Percentiles rank a stretch among this genome's conserved stretches.
phyloP scores from a whole-genome alignment of 2,113 vertebrate species.

The Ctenodactylus gundi region DNA sequence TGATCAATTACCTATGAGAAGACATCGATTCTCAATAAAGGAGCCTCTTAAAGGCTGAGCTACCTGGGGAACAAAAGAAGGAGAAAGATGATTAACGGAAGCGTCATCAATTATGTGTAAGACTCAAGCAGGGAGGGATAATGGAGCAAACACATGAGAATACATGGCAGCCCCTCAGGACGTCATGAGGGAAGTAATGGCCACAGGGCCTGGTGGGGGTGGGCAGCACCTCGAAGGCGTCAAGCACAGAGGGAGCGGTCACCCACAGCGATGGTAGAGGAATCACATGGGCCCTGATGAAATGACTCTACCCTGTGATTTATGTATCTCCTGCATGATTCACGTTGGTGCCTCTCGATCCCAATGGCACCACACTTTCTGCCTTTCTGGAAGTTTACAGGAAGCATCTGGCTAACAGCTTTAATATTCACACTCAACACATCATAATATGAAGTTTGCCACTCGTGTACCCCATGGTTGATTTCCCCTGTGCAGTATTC shows the following conservation, averaged over 20 bases:
- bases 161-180: slow-evolving; percentile 77
- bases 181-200: slow-evolving; percentile 81
- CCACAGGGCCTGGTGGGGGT: slow-evolving; percentile 57
- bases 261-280: slow-evolving; percentile 53
- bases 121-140: slow-evolving; percentile 85
- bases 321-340: neutral
- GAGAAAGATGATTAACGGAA: slow-evolving; percentile 86
- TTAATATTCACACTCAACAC: neutral
- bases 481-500: slow-evolving; percentile 31
- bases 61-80: slow-evolving; percentile 87
- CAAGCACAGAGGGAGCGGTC: slow-evolving; percentile 47
- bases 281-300: neutral
- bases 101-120: slow-evolving; percentile 85
- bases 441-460: neutral
- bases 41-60: slow-evolving; percentile 81
- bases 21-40: slow-evolving; percentile 83
- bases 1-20: slow-evolving; percentile 84
- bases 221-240: slow-evolving; percentile 47
- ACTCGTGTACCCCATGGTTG: neutral
- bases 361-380: neutral
- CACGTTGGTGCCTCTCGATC: neutral
- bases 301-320: slow-evolving; percentile 26
- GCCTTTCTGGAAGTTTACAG: slow-evolving; percentile 6
- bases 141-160: slow-evolving; percentile 83
- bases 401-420: slow-evolving; percentile 29